Evolutionary conservation across 2,888 invertebrate genomes (phyloP).

Genomic region (Drosophila nr. medialis): DNA sequence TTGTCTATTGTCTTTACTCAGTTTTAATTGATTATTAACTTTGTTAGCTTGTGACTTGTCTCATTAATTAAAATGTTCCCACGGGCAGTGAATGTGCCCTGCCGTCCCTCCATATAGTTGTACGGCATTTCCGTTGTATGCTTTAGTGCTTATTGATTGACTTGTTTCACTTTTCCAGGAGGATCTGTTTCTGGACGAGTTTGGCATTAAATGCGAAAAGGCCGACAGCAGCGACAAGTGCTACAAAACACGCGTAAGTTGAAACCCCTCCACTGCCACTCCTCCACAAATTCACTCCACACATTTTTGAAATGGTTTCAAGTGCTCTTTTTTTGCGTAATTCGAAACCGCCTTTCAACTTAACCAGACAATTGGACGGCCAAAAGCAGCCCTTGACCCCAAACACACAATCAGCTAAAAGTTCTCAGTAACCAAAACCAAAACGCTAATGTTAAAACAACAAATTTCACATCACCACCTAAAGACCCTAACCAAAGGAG

Average conservation of each 20-base stretch:
- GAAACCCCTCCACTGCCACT: neutral
- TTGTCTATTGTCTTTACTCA: neutral
- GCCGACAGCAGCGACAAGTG: conserved; percentile 76
- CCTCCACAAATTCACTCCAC: neutral
- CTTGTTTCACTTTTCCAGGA: conserved; percentile 66
- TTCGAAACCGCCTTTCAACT: conserved; percentile 43
- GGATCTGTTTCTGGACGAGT: conserved; percentile 78
- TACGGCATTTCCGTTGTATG: conserved; percentile 48
- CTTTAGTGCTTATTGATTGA: conserved; percentile 39
- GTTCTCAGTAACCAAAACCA: conserved; percentile 18
- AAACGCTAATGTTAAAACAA: neutral
- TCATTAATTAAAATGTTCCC: conserved; percentile 21
- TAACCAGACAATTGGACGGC: conserved; percentile 66
- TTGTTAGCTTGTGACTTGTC: conserved; percentile 1
- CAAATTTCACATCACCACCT: neutral
- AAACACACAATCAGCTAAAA: conserved; percentile 3
- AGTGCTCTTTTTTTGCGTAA: conserved; percentile 47
- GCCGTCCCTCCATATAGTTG: neutral
- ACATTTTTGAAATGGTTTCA: conserved; percentile 31
- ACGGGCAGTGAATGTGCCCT: neutral
- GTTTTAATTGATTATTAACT: neutral
- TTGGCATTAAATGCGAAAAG: conserved; percentile 74
- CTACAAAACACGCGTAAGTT: conserved; percentile 78
- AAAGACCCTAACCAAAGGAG: conserved; percentile 1
- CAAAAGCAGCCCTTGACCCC: conserved; percentile 24